Evolutionary conservation across 2,113 vertebrate species (phyloP), one percentile per base, ranked within the genome.

Genomic region (Paratilapia polleni): DNA sequence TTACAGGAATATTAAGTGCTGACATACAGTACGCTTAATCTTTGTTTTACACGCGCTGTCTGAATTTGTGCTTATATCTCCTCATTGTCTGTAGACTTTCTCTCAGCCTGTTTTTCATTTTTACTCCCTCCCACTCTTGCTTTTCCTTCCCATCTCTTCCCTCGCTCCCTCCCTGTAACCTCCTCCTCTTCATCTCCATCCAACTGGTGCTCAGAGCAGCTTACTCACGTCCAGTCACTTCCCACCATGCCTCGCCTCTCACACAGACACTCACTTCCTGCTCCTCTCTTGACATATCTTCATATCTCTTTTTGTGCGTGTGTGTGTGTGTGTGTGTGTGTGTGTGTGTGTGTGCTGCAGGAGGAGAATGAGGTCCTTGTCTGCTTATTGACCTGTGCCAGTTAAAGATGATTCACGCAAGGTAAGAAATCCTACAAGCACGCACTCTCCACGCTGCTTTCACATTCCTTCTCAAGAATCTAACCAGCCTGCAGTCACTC

Each of bases 141-240:
- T 77, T 56, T 60, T 20, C 14, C 78, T 38, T 77, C 81, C 20
- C 78, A 52, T 38, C 19, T 84, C 57, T 61, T 75, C 77, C 76
- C 79, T 66, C 31, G 47, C 88, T 68, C 61, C 54, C 61, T 75
- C 68, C 77, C 59, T 63, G 28, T 59, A 68, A 82, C 87, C 88
- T 86, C 91, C 93, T 85, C 82, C 89, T 80, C 80, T 75, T 36
- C 61, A 77, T 86, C 89, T 81, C 81, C 85, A 88, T 91, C 88
- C 90, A 93, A 88, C 87, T 87, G 61, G 83, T 28, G 73, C 80
- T 91, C 13, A 79, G 82, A 94, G 79, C 68, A 59, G 87, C 88
- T 95, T 93, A 94, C 89, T 95, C 95, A 94, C 76, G 79, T 94
- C 90, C 87, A 89, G 87, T 94, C 90, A 92, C 83, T 95, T 95